Base-by-base conservation (phyloP, 2,797 vertebrate genomes). In the Sarcophilus harrisii region DNA sequence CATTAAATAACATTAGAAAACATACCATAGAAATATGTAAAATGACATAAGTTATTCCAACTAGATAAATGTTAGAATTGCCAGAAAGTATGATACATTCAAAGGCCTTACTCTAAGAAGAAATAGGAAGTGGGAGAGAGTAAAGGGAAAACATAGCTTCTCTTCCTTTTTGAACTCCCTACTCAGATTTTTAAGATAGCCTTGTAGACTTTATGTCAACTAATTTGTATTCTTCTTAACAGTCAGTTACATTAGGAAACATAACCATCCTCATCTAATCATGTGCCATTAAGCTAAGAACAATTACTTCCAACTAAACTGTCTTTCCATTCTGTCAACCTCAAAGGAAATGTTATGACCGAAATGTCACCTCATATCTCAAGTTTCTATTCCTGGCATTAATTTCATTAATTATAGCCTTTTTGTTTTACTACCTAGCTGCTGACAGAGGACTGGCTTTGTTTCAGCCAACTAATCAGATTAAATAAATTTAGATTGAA, bases 401-500 rank as follows among this genome's bases (percentile, higher is more conserved):
- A 45, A 49, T 94, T 94, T 91, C 94, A 96, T 97, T 97, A 96
- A 97, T 97, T 95, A 92, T 18, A 97, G 91, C 92, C 95, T 96
- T 95, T 95, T 94, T 95, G 93, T 95, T 96, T 98, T 95, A 94
- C 93, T 95, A 94, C 90, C 45, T n/a, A 95, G 96, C 94, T 97
- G 96, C 97, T 97, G 96, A 98, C 94, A 96, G 93, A 97, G 95
- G 91, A 96, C 60, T 95, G 81, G n/a, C 93, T 96, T 90, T 59
- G 93, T 93, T 93, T 97, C 96, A 97, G 96, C 92, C 95, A 96
- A 95, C 91, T 98, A 94, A 96, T 97, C 89, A 94, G 95, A 98
- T 96, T 98, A 98, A 97, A 96, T 96, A 73, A 91, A 96, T 59
- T 96, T 95, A 95, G 92, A 96, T 91, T 97, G 93, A 97, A 96